Conservation (phyloP, 2,888 invertebrate species). For the Penaeus monodon region DNA sequence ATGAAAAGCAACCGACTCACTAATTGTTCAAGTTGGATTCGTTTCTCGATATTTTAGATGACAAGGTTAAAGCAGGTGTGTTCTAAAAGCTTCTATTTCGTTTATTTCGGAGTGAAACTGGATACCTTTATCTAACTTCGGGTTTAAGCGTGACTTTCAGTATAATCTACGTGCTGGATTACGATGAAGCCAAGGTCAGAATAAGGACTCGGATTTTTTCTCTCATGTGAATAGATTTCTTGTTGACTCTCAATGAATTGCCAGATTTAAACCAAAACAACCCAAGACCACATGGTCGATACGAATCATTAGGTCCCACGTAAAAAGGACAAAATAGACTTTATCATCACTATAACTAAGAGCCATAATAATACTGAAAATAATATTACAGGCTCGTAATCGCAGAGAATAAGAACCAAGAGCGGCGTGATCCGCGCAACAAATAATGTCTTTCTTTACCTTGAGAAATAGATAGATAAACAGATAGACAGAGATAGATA, state of each 20-base stretch:
- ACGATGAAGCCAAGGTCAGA: slow-evolving; percentile 6
- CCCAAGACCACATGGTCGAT: too few relatives aligned
- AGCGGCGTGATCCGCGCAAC: too few relatives aligned
- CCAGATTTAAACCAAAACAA: not conserved
- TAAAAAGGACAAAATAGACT: not conserved
- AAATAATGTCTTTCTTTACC: too few relatives aligned
- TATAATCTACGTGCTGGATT: not conserved
- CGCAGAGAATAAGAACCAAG: too few relatives aligned
- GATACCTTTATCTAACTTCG: too few relatives aligned
- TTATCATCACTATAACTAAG: not conserved
- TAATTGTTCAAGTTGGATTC: not conserved
- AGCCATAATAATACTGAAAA: not conserved
- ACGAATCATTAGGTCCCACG: too few relatives aligned
- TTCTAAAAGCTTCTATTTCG: too few relatives aligned
- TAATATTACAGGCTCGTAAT: not conserved
- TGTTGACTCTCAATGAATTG: slow-evolving; percentile 28
- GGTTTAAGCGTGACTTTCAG: not conserved
- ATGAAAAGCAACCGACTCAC: slow-evolving; percentile 9
- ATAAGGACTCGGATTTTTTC: not conserved
- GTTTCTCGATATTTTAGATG: too few relatives aligned
- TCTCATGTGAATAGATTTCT: slow-evolving; percentile 20
- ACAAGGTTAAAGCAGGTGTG: too few relatives aligned
- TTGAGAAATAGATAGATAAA: too few relatives aligned
- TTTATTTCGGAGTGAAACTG: too few relatives aligned
- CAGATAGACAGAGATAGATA: not conserved